These are phyloP conservation scores for Stenurella melanura DNA, from an alignment of 2,888 invertebrate genomes.

Conservation along the genomic window DNA sequence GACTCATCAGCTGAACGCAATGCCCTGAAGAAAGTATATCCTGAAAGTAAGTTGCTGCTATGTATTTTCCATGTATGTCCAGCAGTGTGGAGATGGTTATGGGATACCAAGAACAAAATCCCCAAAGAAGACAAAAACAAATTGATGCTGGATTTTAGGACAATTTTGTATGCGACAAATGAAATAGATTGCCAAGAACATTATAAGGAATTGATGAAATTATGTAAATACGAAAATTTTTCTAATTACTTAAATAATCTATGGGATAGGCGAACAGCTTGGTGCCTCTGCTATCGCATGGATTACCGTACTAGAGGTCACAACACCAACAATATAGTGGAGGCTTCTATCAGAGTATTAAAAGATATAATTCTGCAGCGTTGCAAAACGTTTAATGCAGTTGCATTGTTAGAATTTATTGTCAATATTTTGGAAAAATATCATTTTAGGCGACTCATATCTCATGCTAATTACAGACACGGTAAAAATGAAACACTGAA, in stretches of 20 bases:
- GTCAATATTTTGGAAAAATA: too few relatives aligned
- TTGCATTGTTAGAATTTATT: too few relatives aligned
- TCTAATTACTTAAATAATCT: too few relatives aligned
- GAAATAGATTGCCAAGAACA: constrained; percentile 7
- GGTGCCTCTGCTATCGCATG: not conserved
- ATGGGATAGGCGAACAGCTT: not conserved
- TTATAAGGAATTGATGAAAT: constrained; percentile 7
- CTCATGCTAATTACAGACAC: too few relatives aligned
- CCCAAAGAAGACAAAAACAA: not conserved
- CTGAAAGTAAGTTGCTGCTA: not conserved
- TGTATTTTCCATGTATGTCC: constrained; percentile 1
- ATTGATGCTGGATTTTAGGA: not conserved
- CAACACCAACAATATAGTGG: too few relatives aligned
- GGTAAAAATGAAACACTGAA: too few relatives aligned
- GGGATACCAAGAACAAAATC: constrained; percentile 3
- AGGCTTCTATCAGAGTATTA: too few relatives aligned
- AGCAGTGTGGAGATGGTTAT: constrained; percentile 1
- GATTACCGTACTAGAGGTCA: not conserved
- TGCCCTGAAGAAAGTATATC: too few relatives aligned
- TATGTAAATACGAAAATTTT: too few relatives aligned
- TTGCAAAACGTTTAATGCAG: too few relatives aligned
- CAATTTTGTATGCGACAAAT: constrained; percentile 7
- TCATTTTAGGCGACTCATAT: too few relatives aligned
- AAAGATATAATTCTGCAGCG: too few relatives aligned
- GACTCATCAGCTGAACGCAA: not conserved